Percentiles rank a stretch among this genome's conserved stretches.
These are phyloP conservation scores for Cepaea hortensis DNA, from an alignment of 2,888 invertebrate species.

Conservation along the genomic window DNA sequence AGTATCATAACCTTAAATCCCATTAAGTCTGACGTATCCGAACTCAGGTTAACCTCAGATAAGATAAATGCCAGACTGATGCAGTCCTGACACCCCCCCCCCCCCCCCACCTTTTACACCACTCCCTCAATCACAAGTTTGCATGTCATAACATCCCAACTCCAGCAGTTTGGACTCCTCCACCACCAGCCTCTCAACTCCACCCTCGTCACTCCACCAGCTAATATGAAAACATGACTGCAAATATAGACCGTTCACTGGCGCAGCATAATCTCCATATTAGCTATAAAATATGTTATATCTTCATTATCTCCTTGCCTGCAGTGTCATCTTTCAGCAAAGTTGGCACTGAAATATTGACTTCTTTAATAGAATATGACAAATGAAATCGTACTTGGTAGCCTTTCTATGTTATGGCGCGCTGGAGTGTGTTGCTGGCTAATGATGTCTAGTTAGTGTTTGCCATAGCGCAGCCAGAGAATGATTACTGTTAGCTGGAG, in stretches of 20 bases:
- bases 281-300: not conserved
- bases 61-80: not conserved
- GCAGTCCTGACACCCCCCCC: not conserved
- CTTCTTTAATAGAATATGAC: constrained; percentile 30
- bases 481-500: too few species aligned
- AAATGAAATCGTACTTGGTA: constrained; percentile 15
- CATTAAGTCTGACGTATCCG: constrained; percentile 2
- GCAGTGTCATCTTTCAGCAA: constrained; percentile 9
- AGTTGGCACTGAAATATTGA: constrained; percentile 36
- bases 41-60: constrained; percentile 1
- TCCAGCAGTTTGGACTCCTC: too few species aligned
- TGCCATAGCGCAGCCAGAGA: too few species aligned
- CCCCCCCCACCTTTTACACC: not conserved
- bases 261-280: not conserved
- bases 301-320: constrained; percentile 10
- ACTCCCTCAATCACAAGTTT: not conserved
- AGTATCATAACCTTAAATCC: not conserved
- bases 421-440: not conserved
- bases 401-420: not conserved
- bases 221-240: too few species aligned
- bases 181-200: too few species aligned
- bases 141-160: not conserved
- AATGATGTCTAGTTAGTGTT: not conserved
- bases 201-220: too few species aligned
- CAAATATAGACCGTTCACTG: not conserved